Base-by-base conservation (phyloP, 2,797 vertebrate genomes). In the Alca torda region DNA sequence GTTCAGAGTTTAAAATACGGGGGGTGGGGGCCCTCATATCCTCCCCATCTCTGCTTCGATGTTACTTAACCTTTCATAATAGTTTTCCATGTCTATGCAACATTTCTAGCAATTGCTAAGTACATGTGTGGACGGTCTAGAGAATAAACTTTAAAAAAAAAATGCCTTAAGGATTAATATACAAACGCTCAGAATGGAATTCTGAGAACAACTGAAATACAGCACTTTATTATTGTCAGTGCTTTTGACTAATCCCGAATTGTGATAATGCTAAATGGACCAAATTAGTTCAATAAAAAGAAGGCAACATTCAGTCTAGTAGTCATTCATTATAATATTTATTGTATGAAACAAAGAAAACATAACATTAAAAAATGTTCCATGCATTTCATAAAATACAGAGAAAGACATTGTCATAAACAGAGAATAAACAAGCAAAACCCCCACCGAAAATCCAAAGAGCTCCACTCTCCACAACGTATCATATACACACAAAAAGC, bases 311-410 rank as follows among this genome's bases (percentile, higher is more conserved):
- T 70, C 50, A 3, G 41, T 78, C 84, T 72, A 76, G 43, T 35
- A 39, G 74, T 91, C 30, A 90, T 81, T 88, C 35, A 72, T 69
- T 54, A 10, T 17, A 56, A 57, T 54, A 81, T 96, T 96, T 96
- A 95, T 96, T 97, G 43, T 92, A 73, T 20, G 48, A 92, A 93
- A 95, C 48, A 89, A 89, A 92, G 45, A 95, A 90, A 92, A 76
- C 7, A 2, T 16, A 57, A 78, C 41, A 85, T 85, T 69, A 54
- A 76, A 82, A 91, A 96, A 16, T 13, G 24, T 88, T 87, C 64
- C 84, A 75, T n/a, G 65, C 84, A 69, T 75, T 92, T 69, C 48
- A 72, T 68, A 92, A 95, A 95, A 89, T 54, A 96, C 57, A 94
- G 82, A 87, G 61, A 91, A 90, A 80, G 24, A 59, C 19, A 43